Evolutionary conservation across 1,140 invertebrate species (phyloP).

Genomic region (Batillaria attramentaria): DNA sequence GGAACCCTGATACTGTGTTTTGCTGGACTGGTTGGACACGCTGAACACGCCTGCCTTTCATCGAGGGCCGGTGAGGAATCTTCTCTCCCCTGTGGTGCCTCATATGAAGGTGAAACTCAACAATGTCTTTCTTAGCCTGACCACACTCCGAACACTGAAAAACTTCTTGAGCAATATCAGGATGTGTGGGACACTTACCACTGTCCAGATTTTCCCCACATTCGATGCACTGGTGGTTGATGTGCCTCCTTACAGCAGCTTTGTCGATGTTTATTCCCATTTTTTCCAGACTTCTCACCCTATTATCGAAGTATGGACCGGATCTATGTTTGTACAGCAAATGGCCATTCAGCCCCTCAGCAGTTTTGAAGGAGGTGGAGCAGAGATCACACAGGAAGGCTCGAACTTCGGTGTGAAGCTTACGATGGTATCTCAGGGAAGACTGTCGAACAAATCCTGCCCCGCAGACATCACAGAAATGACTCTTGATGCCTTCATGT

Average conservation of each 20-base stretch:
- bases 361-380: not conserved
- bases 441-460: not conserved
- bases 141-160: not conserved
- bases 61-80: not conserved
- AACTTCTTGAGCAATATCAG: not conserved
- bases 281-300: constrained; percentile 1
- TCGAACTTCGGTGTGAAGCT: not conserved
- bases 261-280: not conserved
- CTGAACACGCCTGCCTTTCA: not conserved
- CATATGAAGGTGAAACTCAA: constrained; percentile 6
- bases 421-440: not conserved
- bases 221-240: not conserved
- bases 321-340: not conserved
- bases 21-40: too few species aligned
- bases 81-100: not conserved
- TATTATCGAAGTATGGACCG: constrained; percentile 4
- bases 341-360: not conserved
- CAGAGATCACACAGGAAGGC: not conserved
- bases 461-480: constrained; percentile 11
- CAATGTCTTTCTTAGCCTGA: constrained; percentile 10
- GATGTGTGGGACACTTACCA: not conserved
- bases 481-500: constrained; percentile 1
- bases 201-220: not conserved
- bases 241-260: not conserved
- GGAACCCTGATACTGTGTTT: not conserved